phyloP scores from a whole-genome alignment of 2,113 vertebrate species.

The Trematomus loennbergii region DNA sequence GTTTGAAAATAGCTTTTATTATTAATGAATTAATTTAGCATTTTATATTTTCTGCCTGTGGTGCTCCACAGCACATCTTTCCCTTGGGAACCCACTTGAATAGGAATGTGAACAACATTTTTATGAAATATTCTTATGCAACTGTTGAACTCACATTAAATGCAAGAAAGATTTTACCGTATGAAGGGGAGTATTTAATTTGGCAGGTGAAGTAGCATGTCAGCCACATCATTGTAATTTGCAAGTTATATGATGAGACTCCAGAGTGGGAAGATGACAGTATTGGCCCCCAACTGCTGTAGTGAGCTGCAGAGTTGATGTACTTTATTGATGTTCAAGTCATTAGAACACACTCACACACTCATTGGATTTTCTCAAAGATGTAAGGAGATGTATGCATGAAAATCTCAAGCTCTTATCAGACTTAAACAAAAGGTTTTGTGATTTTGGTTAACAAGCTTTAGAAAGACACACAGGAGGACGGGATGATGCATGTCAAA shows the following conservation, averaged over 20 bases:
- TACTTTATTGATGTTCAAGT: too few species aligned
- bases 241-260: too few species aligned
- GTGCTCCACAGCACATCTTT: not conserved
- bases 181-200: conserved; percentile 7
- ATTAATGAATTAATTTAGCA: conserved; percentile 11
- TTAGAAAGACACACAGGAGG: conserved; percentile 6
- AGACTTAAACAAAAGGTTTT: too few species aligned
- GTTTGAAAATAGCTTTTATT: conserved; percentile 3
- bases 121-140: conserved; percentile 49
- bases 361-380: not conserved
- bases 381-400: not conserved
- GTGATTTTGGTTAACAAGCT: conserved; percentile 6
- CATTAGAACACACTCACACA: not conserved
- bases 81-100: conserved; percentile 16
- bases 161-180: conserved; percentile 7
- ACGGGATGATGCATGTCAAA: conserved; percentile 31
- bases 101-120: conserved; percentile 21
- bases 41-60: conserved; percentile 15
- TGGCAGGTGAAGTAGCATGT: conserved; percentile 26
- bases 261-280: not conserved
- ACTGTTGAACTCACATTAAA: conserved; percentile 20
- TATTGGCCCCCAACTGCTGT: not conserved
- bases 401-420: too few species aligned
- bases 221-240: not conserved
- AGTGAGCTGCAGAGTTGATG: not conserved